Evolutionary conservation across 2,797 vertebrate genomes (phyloP), one percentile per base, ranked within the genome.

Genomic region (Erithacus rubecula): DNA sequence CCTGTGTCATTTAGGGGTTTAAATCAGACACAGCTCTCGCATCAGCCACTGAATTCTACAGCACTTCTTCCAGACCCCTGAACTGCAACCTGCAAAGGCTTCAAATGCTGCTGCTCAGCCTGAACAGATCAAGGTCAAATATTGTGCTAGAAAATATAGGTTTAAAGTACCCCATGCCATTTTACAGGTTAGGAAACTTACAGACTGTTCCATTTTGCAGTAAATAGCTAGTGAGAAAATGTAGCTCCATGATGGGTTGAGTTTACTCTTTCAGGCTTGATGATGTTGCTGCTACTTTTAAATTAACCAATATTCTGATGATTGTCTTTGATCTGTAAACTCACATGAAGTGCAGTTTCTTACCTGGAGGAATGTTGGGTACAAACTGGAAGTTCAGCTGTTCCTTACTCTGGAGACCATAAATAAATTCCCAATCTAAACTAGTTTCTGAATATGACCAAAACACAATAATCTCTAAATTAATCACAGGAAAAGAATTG

Each of bases 1-100:
- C 93, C 87, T 88, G 39, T 78, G 79, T 23, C 78, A 30, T 88
- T 93, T 41, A 79, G 83, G 62, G 63, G 55, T 93, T 93, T 93
- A 76, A 96, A 82, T 78, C 65, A 60, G 51, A 87, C 65, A 27
- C 83, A 65, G 76, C 20, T 74, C 91, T 76, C 0, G 0, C n/a
- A 83, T 36, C 77, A 93, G 59, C 14, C 44, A 32, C 74, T 46
- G 63, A 93, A 76, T 87, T 63, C 74, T 51, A 23, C 82, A 58
- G 5, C 4, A 29, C 46, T 82, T 94, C 59, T 55, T 91, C 65
- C 55, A 72, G 58, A 47, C 16, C 46, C 53, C 47, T 0, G 0
- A 37, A 44, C 26, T 67, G 44, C 74, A 86, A 17, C 39, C 59
- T 15, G 52, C 63, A 75, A 83, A 79, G 52, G 18, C 51, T 76